phyloP scores from a whole-genome alignment of 2,888 invertebrate species.

The Melipona beecheii region DNA sequence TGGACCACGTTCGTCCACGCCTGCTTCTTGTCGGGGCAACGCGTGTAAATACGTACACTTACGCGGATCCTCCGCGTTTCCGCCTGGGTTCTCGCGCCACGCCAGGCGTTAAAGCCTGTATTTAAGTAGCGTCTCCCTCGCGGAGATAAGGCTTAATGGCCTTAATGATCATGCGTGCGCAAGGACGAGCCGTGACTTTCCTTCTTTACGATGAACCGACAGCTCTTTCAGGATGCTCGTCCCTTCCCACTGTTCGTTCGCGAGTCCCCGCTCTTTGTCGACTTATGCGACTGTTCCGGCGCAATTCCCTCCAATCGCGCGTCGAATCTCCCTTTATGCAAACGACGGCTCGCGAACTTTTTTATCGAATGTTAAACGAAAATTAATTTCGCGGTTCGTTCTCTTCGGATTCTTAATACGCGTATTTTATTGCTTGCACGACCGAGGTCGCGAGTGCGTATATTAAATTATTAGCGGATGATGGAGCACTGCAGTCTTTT shows the following conservation, averaged over 20 bases:
- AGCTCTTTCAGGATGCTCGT: slow-evolving; percentile 42
- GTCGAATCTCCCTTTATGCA: not conserved
- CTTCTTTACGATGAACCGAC: slow-evolving; percentile 60
- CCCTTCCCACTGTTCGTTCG: slow-evolving; percentile 16
- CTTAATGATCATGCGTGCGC: slow-evolving; percentile 66
- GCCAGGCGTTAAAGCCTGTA: slow-evolving; percentile 62
- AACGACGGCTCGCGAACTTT: not conserved
- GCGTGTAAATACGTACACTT: slow-evolving; percentile 19
- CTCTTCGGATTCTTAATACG: not conserved
- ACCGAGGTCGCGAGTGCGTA: not conserved
- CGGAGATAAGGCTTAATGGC: slow-evolving; percentile 66
- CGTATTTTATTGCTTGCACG: not conserved
- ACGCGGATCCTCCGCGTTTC: slow-evolving; percentile 30
- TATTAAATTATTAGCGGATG: too few relatives aligned
- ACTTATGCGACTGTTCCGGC: slow-evolving; percentile 7
- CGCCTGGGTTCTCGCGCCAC: slow-evolving; percentile 56
- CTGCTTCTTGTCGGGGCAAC: slow-evolving; percentile 7
- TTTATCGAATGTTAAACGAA: not conserved
- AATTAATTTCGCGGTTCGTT: not conserved
- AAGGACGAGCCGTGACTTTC: slow-evolving; percentile 63
- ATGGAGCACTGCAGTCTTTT: too few relatives aligned
- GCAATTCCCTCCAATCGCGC: not conserved
- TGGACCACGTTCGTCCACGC: not conserved
- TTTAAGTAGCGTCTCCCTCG: slow-evolving; percentile 67
- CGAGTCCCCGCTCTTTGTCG: not conserved